phyloP scores from a whole-genome alignment of 92 coral and sea anemone species.

The Palythoa grandis region DNA sequence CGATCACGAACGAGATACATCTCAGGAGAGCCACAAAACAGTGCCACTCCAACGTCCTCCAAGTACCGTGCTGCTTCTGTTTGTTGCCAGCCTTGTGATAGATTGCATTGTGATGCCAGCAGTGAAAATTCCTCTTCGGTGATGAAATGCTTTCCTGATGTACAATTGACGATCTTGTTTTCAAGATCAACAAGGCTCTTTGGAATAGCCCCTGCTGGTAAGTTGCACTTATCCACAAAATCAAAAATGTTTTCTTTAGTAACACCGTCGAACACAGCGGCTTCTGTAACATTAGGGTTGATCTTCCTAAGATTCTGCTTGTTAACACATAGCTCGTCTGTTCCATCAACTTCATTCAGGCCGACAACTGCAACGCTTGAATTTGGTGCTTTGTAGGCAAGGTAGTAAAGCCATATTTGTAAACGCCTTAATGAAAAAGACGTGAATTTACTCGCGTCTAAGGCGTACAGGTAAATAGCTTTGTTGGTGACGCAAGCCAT shows the following conservation, averaged over 20 bases:
- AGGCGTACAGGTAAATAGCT: background rate
- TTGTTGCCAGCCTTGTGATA: conserved; percentile 6
- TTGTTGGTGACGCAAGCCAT: background rate
- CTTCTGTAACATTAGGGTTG: conserved; percentile 11
- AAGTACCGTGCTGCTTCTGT: conserved; percentile 12
- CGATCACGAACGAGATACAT: conserved; percentile 10
- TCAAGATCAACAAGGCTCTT: background rate
- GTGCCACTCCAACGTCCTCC: conserved; percentile 12
- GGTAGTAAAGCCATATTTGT: conserved; percentile 19
- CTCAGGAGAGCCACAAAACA: background rate
- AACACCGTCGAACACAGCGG: background rate
- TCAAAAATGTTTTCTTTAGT: background rate
- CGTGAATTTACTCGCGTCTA: background rate
- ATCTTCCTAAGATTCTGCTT: background rate
- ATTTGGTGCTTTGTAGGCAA: conserved; percentile 12
- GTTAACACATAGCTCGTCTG: background rate
- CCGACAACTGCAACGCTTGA: conserved; percentile 15
- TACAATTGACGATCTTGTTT: background rate
- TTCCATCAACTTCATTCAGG: background rate
- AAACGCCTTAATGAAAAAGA: background rate
- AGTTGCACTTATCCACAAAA: background rate
- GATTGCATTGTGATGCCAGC: background rate
- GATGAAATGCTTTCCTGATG: background rate
- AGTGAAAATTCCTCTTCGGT: background rate
- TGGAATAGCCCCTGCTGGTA: background rate